Evolutionary conservation across 2,888 invertebrate genomes (phyloP), one percentile per base, ranked within the genome.

Genomic region (Perizoma flavofasciatum): DNA sequence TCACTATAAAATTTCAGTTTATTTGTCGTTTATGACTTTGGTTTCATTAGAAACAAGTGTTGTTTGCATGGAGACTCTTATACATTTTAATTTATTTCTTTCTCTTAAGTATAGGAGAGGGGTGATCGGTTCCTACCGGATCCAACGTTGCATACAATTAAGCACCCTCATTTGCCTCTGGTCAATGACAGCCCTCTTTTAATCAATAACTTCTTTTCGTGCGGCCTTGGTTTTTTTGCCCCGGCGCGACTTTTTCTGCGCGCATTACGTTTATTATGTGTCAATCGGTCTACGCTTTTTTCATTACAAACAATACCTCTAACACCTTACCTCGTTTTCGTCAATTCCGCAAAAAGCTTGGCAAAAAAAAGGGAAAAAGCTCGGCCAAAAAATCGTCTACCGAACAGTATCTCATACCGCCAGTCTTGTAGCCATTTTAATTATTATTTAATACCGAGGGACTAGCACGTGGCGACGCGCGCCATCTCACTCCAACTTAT

Each of bases 191-290:
- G 88, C 88, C 86, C 86, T 85, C 83, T 83, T 91, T 91, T 90
- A 92, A 92, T 92, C 92, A 91, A 92, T 92, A 92, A 91, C 85
- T 92, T 92, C 91, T 92, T 92, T 90, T 92, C 85, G 82, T 88
- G 84, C 81, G 75, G 88, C 92, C 91, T 91, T 91, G 87, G 85
- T 86, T 89, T 90, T 91, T 89, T 91, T 89, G 81, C 76, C 82
- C 78, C 89, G 89, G 90, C 91, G 91, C 89, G 87, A 88, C 86
- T 85, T 83, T 86, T 85, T 88, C 87, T 91, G 91, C 90, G 92
- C 91, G 92, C 76, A 85, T 86, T 88, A 81, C 85, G 78, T 80
- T 85, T 83, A 84, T 86, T 88, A 89, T 86, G 85, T 89, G 89
- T 88, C 89, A 91, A 89, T 86, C 83, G 83, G 78, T 52, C 65